Conservation (phyloP, 2,797 vertebrate species). For the Tokudaia muenninki region DNA sequence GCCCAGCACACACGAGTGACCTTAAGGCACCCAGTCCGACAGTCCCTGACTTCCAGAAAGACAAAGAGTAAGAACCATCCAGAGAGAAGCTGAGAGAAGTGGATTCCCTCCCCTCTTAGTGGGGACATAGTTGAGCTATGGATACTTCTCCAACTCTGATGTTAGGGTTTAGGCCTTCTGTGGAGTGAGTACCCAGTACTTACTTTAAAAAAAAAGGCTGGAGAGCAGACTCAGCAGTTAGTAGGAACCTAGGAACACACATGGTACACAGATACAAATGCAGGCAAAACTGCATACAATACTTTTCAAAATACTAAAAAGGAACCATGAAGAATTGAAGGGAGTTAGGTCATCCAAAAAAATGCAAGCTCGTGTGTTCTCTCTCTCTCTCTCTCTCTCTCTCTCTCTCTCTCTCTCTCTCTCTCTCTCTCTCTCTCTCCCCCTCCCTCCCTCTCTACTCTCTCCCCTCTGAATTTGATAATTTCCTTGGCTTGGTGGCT, state of each 20-base stretch:
- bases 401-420: too few species aligned
- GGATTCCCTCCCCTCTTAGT: neutral
- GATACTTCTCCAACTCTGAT: neutral
- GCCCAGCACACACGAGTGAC: neutral
- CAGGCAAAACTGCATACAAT: neutral
- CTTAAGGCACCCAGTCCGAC: neutral
- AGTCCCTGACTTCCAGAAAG: neutral
- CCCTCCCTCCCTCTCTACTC: too few species aligned
- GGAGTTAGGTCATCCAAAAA: neutral
- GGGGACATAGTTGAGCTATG: neutral
- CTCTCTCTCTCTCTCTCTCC: too few species aligned
- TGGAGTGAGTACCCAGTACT: neutral
- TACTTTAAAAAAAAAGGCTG: neutral
- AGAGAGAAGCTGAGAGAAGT: neutral
- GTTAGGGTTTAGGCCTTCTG: neutral
- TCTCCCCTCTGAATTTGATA: neutral
- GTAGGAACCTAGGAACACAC: neutral
- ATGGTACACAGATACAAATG: neutral
- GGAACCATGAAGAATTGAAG: neutral
- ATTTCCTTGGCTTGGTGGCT: slow-evolving; percentile 3
- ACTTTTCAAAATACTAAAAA: neutral
- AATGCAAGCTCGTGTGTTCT: neutral
- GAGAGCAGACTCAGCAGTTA: neutral
- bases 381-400: neutral
- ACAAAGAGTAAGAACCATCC: neutral